A percentile compares a stretch with the other conserved stretches of the same genome.
These are phyloP conservation scores for Tauraco hartlaubi DNA, from an alignment of 2,797 vertebrate species.

Conservation along the genomic window DNA sequence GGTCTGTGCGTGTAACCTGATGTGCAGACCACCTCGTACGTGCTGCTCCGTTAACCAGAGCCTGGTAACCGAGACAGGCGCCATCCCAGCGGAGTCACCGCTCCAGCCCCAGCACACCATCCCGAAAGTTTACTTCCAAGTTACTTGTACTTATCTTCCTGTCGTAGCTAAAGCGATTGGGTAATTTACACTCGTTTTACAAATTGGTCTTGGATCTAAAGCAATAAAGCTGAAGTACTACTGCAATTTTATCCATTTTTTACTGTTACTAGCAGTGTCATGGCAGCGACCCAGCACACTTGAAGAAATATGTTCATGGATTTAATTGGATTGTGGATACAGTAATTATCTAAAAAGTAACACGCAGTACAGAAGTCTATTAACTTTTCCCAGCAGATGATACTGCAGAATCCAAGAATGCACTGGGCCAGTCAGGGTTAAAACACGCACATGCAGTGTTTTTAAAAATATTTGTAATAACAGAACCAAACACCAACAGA, in stretches of 20 bases:
- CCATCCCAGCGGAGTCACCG: rapidly evolving
- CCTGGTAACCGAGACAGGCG: background rate
- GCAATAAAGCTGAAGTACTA: background rate
- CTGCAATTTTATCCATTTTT: background rate
- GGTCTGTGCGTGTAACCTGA: background rate
- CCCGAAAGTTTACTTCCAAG: background rate
- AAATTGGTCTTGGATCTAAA: background rate
- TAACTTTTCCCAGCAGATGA: background rate
- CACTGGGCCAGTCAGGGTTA: background rate
- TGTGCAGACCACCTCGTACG: rapidly evolving
- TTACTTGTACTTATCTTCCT: background rate
- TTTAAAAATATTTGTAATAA: background rate
- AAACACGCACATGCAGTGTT: background rate
- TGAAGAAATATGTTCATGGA: background rate
- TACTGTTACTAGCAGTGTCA: background rate
- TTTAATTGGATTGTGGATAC: background rate
- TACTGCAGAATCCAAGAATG: background rate
- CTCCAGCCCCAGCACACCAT: background rate
- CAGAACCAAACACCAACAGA: background rate
- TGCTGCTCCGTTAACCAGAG: background rate
- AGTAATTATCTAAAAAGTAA: background rate
- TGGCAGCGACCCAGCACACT: background rate
- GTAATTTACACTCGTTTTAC: background rate
- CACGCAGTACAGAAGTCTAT: background rate
- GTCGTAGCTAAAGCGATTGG: background rate